A percentile compares a stretch with the other conserved stretches of the same genome.
phyloP scores from a whole-genome alignment of 2,888 invertebrate genomes.

The Agapetus fuscipes region DNA sequence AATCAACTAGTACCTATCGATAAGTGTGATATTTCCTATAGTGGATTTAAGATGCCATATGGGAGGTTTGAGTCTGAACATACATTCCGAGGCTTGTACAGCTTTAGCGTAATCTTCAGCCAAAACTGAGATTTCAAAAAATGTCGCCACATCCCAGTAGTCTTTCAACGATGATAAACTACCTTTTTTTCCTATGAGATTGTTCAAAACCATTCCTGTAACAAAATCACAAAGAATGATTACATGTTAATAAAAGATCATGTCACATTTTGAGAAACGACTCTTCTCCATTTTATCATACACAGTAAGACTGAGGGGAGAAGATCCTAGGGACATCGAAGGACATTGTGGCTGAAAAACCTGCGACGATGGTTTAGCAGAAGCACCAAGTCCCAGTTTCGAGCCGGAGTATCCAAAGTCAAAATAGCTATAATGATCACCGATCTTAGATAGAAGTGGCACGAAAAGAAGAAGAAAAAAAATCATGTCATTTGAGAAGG shows the following conservation, averaged over 20 bases:
- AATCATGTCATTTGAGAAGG: too few species aligned
- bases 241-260: neutral
- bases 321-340: too few species aligned
- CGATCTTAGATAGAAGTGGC: too few species aligned
- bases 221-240: slow-evolving; percentile 18
- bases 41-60: slow-evolving; percentile 95
- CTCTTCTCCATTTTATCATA: too few species aligned
- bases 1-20: slow-evolving; percentile 66
- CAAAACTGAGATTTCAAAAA: slow-evolving; percentile 95
- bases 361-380: too few species aligned
- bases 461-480: too few species aligned
- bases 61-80: slow-evolving; percentile 85
- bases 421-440: too few species aligned
- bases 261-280: too few species aligned
- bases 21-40: slow-evolving; percentile 92
- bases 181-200: slow-evolving; percentile 96
- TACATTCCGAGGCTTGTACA: slow-evolving; percentile 90
- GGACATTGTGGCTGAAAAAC: too few species aligned
- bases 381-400: too few species aligned
- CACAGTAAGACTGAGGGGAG: too few species aligned
- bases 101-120: slow-evolving; percentile 97
- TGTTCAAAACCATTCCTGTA: slow-evolving; percentile 84
- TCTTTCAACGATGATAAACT: slow-evolving; percentile 86
- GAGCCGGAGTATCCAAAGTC: too few species aligned
- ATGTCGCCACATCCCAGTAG: slow-evolving; percentile 99